phyloP scores from a whole-genome alignment of 2,113 vertebrate genomes.

The Peromyscus californicus region DNA sequence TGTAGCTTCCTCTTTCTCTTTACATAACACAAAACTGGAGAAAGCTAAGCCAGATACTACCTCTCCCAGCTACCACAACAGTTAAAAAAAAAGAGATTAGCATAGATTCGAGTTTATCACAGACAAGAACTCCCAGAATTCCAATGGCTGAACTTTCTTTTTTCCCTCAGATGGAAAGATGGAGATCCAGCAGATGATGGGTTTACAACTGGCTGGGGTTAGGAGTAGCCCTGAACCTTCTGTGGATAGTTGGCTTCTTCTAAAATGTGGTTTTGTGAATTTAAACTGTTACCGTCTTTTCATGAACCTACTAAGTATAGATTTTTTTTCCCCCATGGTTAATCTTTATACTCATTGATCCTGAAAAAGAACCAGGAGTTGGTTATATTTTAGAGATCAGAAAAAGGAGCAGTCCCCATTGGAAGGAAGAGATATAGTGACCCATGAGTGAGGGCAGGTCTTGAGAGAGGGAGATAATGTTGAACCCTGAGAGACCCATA shows the following conservation, averaged over 20 bases:
- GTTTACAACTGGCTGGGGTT: neutral
- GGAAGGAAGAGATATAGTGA: neutral
- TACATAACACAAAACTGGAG: neutral
- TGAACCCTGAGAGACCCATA: neutral
- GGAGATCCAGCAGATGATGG: neutral
- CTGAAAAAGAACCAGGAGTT: neutral
- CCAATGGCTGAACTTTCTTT: neutral
- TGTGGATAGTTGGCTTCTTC: neutral
- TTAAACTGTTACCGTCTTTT: neutral
- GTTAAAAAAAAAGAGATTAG: neutral
- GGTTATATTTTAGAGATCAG: neutral
- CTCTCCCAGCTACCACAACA: neutral
- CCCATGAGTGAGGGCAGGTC: neutral
- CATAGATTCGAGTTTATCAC: neutral
- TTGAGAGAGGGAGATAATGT: neutral
- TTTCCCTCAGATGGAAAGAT: neutral
- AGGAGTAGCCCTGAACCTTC: neutral
- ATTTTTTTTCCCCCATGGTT: neutral
- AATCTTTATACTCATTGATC: neutral
- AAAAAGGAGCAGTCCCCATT: neutral
- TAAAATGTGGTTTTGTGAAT: conserved; percentile 30
- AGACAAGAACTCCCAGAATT: neutral
- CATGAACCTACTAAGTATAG: neutral
- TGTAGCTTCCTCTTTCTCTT: neutral
- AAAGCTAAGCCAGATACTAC: neutral